A percentile compares a stretch with the other conserved stretches of the same genome.
These are phyloP conservation scores for Cynodonichthys magdalenae DNA, from an alignment of 2,797 vertebrate species.

Conservation along the genomic window DNA sequence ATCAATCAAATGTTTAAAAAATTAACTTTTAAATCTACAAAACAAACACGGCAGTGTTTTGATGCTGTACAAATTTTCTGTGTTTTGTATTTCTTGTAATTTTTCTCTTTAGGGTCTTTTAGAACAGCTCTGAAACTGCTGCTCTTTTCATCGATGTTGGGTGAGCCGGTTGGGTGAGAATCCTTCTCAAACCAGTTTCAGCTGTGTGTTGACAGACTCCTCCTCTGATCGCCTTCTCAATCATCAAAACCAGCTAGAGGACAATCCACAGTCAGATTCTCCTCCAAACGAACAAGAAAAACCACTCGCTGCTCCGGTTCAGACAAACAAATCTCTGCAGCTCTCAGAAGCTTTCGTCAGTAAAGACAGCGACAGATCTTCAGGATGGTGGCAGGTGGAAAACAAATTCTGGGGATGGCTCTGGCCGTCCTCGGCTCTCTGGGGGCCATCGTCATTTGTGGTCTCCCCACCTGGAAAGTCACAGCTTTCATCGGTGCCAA, in stretches of 20 bases:
- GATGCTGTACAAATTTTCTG: no score
- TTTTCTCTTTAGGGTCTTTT: neutral
- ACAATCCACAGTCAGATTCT: neutral
- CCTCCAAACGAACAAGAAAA: constrained; percentile 1
- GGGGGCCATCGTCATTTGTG: constrained; percentile 85
- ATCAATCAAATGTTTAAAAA: neutral
- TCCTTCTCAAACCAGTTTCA: constrained; percentile 49
- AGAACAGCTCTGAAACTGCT: constrained; percentile 14
- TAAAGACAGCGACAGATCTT: constrained; percentile 5
- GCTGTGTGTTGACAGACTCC: constrained; percentile 27
- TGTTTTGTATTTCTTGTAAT: neutral
- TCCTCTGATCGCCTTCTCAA: constrained; percentile 25
- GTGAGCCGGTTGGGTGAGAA: constrained; percentile 34
- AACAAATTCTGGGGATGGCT: constrained; percentile 85
- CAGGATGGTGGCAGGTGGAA: constrained; percentile 84
- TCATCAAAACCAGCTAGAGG: neutral
- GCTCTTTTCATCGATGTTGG: neutral
- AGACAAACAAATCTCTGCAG: neutral
- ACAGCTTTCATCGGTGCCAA: constrained; percentile 89
- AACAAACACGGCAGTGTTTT: neutral
- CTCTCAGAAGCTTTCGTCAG: neutral
- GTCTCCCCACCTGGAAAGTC: constrained; percentile 89
- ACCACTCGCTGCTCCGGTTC: neutral
- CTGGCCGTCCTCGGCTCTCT: constrained; percentile 87
- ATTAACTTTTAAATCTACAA: neutral